Percentiles rank a stretch among this genome's conserved stretches.
These are phyloP conservation scores for Samia ricini DNA, from an alignment of 1,140 invertebrate species.

Conservation along the genomic window DNA sequence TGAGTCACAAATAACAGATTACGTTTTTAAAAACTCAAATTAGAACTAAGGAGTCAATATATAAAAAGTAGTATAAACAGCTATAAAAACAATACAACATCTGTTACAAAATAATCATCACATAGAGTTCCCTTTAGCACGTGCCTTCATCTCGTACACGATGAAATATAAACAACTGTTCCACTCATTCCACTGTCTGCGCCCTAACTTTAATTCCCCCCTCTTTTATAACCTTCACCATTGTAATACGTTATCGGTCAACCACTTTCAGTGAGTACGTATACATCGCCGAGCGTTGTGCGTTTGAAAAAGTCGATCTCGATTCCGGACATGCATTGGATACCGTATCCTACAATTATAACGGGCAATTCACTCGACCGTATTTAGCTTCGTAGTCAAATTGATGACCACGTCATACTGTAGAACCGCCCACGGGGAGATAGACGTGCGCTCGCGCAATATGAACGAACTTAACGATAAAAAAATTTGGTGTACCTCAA, in stretches of 20 bases:
- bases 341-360: slow-evolving; percentile 18
- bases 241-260: neutral
- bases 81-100: slow-evolving; percentile 26
- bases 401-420: slow-evolving; percentile 61
- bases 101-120: slow-evolving; percentile 44
- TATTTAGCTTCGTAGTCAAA: slow-evolving; percentile 14
- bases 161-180: slow-evolving; percentile 41
- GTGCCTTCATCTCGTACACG: slow-evolving; percentile 36
- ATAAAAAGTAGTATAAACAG: slow-evolving; percentile 3
- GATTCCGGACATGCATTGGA: slow-evolving; percentile 44
- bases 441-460: slow-evolving; percentile 52
- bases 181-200: slow-evolving; percentile 35
- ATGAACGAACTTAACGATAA: slow-evolving; percentile 10
- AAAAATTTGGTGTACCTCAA: slow-evolving; percentile 29
- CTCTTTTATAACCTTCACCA: slow-evolving; percentile 37
- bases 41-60: slow-evolving; percentile 1
- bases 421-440: slow-evolving; percentile 53
- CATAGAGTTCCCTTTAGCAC: slow-evolving; percentile 38
- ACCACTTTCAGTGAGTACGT: slow-evolving; percentile 1
- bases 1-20: neutral
- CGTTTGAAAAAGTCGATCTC: neutral
- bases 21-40: neutral
- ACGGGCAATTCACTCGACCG: slow-evolving; percentile 14
- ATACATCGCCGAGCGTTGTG: slow-evolving; percentile 28
- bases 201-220: slow-evolving; percentile 30